Evolutionary conservation across 2,113 vertebrate genomes (phyloP).

Genomic region (Percina caprodes): DNA sequence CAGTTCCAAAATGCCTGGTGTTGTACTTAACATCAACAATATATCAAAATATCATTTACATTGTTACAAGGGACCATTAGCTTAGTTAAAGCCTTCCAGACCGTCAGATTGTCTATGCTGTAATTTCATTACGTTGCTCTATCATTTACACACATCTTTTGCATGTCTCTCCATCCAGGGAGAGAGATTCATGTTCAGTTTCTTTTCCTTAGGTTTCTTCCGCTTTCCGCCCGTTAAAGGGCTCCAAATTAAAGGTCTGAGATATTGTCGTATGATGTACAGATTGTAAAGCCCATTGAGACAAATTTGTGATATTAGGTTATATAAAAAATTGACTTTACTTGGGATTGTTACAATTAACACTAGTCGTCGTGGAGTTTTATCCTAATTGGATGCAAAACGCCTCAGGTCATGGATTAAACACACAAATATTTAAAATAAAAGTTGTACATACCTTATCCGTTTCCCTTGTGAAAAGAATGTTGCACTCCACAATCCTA

Average conservation of each 20-base stretch:
- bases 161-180: background rate
- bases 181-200: background rate
- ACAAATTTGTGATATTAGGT: background rate
- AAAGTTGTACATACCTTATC: slow-evolving; percentile 38
- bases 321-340: background rate
- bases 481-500: slow-evolving; percentile 47
- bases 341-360: background rate
- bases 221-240: background rate
- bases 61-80: background rate
- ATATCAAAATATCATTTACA: background rate
- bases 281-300: background rate
- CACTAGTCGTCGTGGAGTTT: background rate
- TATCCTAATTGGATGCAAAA: background rate
- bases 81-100: background rate
- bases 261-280: background rate
- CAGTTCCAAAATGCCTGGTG: too few relatives aligned
- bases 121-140: background rate
- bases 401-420: background rate
- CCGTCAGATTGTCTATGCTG: background rate
- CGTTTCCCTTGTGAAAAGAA: slow-evolving; percentile 26
- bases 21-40: too few relatives aligned
- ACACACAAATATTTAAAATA: background rate
- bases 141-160: background rate
- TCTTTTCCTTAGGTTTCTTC: too few relatives aligned
- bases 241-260: background rate